phyloP scores from a whole-genome alignment of 2,888 invertebrate species.

The Lobophora halterata region DNA sequence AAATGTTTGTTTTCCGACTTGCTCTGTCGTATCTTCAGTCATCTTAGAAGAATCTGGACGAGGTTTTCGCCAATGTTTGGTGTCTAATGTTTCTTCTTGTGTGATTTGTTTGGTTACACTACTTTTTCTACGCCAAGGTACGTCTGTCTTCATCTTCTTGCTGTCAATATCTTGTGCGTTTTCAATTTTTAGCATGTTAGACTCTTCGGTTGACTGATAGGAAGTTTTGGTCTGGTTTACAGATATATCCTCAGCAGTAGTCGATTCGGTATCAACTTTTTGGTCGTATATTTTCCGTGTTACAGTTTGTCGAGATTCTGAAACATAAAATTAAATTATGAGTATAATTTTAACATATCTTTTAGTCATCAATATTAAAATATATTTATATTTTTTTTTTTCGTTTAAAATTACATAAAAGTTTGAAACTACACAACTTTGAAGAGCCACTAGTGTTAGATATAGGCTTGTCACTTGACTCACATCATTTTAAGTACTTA shows the following conservation, averaged over 20 bases:
- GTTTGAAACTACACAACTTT: too few species aligned
- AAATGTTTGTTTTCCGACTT: conserved; percentile 27
- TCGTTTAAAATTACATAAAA: too few species aligned
- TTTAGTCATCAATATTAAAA: not conserved
- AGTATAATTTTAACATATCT: not conserved
- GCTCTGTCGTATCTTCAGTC: conserved; percentile 19
- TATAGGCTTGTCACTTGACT: too few species aligned
- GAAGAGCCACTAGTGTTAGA: too few species aligned
- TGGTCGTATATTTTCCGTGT: conserved; percentile 50
- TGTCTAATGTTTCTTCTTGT: conserved; percentile 37
- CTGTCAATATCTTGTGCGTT: conserved; percentile 54
- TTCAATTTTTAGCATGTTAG: conserved; percentile 59
- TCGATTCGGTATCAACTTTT: conserved; percentile 44
- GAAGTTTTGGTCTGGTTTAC: conserved; percentile 39
- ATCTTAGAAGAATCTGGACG: conserved; percentile 22
- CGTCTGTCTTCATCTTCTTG: conserved; percentile 41
- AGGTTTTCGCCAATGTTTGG: conserved; percentile 51
- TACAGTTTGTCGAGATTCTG: conserved; percentile 55
- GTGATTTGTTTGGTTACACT: conserved; percentile 29
- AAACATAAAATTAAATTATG: conserved; percentile 31
- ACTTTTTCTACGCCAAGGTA: conserved; percentile 63
- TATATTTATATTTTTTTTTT: too few species aligned
- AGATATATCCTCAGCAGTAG: conserved; percentile 37
- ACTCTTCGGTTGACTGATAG: conserved; percentile 65
- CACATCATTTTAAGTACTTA: too few species aligned